phyloP scores from a whole-genome alignment of 1,140 invertebrate genomes.

The Steinernema khuongi region DNA sequence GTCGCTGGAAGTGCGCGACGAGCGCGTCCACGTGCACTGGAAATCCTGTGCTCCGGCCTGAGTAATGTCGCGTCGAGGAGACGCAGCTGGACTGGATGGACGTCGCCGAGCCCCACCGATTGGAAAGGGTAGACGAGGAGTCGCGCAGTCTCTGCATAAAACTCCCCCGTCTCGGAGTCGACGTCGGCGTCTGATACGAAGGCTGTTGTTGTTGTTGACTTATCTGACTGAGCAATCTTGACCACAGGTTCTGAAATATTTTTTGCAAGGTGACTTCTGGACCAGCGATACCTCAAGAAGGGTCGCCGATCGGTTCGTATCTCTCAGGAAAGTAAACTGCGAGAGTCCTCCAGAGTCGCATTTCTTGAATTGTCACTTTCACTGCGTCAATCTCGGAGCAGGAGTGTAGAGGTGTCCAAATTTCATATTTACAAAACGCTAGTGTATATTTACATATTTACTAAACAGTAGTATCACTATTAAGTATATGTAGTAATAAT shows the following conservation, averaged over 20 bases:
- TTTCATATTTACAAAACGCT: no score
- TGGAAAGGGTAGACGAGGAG: not conserved
- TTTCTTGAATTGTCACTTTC: no score
- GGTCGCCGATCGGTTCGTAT: not conserved
- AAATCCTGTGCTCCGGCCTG: not conserved
- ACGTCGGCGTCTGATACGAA: not conserved
- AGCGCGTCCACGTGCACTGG: not conserved
- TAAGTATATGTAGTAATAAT: no score
- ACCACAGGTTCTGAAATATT: slow-evolving; percentile 3
- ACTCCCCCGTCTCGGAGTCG: not conserved
- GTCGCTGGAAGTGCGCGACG: not conserved
- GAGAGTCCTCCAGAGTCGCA: not conserved
- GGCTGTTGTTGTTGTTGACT: not conserved
- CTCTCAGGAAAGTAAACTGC: not conserved
- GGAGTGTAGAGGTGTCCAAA: no score
- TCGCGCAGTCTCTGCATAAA: not conserved
- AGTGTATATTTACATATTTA: no score
- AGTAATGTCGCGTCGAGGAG: not conserved
- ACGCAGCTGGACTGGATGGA: not conserved
- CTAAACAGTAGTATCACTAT: no score
- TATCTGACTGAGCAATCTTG: not conserved
- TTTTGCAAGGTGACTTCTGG: not conserved
- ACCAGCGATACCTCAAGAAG: not conserved
- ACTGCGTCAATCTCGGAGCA: no score
- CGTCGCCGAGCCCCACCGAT: not conserved